These are phyloP conservation scores for Rhyacophila evoluta DNA, from an alignment of 2,888 invertebrate genomes.

Conservation along the genomic window DNA sequence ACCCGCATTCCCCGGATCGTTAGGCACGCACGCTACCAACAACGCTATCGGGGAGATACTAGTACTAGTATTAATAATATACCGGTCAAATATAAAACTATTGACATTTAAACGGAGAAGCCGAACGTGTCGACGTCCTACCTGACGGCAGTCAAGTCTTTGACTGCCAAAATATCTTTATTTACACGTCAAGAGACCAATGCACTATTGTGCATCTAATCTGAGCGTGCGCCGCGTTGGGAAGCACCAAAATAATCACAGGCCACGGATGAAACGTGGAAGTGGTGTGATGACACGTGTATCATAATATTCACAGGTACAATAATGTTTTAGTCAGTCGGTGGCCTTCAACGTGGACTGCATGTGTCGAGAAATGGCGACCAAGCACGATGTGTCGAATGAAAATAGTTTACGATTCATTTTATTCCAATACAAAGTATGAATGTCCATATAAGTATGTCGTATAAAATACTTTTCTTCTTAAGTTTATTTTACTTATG, in stretches of 20 bases:
- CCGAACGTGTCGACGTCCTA: neutral
- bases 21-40: too few relatives aligned
- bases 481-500: too few relatives aligned
- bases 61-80: too few relatives aligned
- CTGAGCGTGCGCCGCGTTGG: neutral
- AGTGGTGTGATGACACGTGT: neutral
- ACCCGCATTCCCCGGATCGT: too few relatives aligned
- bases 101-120: too few relatives aligned
- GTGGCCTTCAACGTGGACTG: neutral
- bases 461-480: too few relatives aligned
- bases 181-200: neutral
- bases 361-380: neutral
- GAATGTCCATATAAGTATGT: too few relatives aligned
- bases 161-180: slow-evolving; percentile 2
- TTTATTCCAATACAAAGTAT: too few relatives aligned
- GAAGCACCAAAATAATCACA: neutral
- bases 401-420: too few relatives aligned
- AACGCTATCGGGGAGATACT: too few relatives aligned
- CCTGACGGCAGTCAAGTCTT: neutral
- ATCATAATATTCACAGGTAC: neutral
- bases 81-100: too few relatives aligned
- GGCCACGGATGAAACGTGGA: neutral
- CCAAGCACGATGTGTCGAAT: too few relatives aligned
- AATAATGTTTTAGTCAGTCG: neutral
- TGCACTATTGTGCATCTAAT: neutral